These are phyloP conservation scores for Archocentrus centrarchus DNA, from an alignment of 2,113 vertebrate species.

Conservation along the genomic window DNA sequence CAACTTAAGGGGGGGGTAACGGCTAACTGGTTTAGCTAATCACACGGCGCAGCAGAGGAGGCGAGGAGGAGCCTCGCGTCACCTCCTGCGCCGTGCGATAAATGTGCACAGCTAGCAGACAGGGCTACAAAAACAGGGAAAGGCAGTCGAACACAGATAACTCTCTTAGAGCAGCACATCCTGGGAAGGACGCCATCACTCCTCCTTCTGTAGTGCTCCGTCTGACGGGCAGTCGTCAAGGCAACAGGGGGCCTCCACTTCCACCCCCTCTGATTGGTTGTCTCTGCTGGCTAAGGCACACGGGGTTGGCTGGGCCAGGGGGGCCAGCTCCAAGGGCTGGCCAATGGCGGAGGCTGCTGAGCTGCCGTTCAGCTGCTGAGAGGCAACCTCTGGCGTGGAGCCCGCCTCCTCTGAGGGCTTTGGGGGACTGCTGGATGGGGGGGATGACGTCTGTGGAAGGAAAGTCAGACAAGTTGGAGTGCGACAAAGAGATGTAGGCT, in stretches of 20 bases:
- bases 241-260: conserved; percentile 84
- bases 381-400: conserved; percentile 67
- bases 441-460: conserved; percentile 61
- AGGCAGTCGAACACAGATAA: conserved; percentile 83
- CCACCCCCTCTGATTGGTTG: conserved; percentile 86
- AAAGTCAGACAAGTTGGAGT: not conserved
- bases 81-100: conserved; percentile 56
- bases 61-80: not conserved
- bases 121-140: conserved; percentile 79
- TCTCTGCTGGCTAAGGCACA: conserved; percentile 93
- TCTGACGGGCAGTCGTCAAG: conserved; percentile 88
- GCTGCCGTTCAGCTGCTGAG: conserved; percentile 88
- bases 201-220: conserved; percentile 87
- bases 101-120: conserved; percentile 47
- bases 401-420: conserved; percentile 81
- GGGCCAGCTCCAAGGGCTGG: conserved; percentile 84
- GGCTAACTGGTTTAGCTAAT: conserved; percentile 51
- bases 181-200: conserved; percentile 75
- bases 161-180: conserved; percentile 74
- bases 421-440: conserved; percentile 82
- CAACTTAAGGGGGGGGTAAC: conserved; percentile 69
- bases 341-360: conserved; percentile 77
- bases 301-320: conserved; percentile 85
- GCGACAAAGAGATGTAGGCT: not conserved
- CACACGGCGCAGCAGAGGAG: conserved; percentile 52